Base-by-base conservation (phyloP, 2,888 invertebrate genomes). In the Teinopalpus imperialis region DNA sequence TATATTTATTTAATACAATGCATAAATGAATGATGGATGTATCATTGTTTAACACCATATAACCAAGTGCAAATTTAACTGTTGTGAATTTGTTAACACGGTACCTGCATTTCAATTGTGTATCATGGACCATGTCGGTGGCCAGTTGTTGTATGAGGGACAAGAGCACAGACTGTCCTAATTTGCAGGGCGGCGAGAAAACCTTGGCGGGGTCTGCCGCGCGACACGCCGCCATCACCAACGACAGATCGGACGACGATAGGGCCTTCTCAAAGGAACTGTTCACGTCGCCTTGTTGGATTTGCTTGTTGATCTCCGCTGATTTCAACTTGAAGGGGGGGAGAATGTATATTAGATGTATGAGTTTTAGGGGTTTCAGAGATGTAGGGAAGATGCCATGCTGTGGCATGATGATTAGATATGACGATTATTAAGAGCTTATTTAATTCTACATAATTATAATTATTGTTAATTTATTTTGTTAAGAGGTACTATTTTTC, bases 111-210 rank as follows among this genome's bases (percentile, higher is more conserved):
- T 86, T 83, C 8, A 85, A 65, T 37, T 69, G 71, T 6, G 96
- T 96, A 62, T 97, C 94, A 53, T 94, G 93, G 52, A 91, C 90
- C 85, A 98, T 92, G 69, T 98, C 98, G 0, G 96, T 95, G 9
- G 97, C 95, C 10, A 98, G 92, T 78, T 98, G 98, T 71, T 98
- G 98, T 51, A 98, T 94, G 18, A 99, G 91, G 0, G 98, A 96
- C 20, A 99, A 89, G 44, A 98, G 87, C 14, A 97, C 96, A 42
- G 94, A 93, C 74, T 97, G 98, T 49, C 93, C 92, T 53, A 97
- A 90, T 13, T 92, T 90, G 65, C 95, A 95, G 2, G 91, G 90
- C 36, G 90, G 56, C 14, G 89, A 81, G 73, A 97, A 96, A 36
- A 97, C 93, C 50, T 90, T 86, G 24, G 91, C 90, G 0, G 94